Conservation (phyloP, 2,113 vertebrate genomes). For the Bombycilla garrulus region DNA sequence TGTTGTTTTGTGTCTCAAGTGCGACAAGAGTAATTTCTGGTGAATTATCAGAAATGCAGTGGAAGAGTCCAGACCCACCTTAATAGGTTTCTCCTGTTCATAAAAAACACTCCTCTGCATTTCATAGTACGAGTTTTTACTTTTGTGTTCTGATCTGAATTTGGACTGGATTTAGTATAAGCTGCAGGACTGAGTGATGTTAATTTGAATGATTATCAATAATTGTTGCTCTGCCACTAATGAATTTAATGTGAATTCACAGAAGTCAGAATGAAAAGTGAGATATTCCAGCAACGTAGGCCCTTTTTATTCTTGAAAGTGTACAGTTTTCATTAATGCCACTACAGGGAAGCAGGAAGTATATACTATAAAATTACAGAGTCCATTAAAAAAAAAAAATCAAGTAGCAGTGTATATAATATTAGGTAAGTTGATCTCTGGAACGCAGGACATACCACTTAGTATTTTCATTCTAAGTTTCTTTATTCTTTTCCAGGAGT, state of each 20-base stretch:
- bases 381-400: background rate
- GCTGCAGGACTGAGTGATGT: background rate
- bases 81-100: background rate
- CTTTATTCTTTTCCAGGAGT: background rate
- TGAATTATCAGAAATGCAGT: background rate
- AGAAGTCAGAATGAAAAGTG: background rate
- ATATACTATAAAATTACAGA: background rate
- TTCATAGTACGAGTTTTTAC: background rate
- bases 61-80: background rate
- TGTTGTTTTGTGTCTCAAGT: background rate
- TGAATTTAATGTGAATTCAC: background rate
- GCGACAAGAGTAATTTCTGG: background rate
- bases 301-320: background rate
- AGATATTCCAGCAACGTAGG: background rate
- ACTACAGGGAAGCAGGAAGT: background rate
- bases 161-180: background rate
- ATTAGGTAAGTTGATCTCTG: background rate
- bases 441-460: background rate
- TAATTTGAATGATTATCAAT: background rate
- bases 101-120: fast-evolving
- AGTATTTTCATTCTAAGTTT: background rate
- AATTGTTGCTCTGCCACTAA: background rate
- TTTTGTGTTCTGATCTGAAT: background rate
- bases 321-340: background rate
- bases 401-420: background rate